These are phyloP conservation scores for Patella ulyssiponensis DNA, from an alignment of 2,888 invertebrate genomes.

Conservation along the genomic window DNA sequence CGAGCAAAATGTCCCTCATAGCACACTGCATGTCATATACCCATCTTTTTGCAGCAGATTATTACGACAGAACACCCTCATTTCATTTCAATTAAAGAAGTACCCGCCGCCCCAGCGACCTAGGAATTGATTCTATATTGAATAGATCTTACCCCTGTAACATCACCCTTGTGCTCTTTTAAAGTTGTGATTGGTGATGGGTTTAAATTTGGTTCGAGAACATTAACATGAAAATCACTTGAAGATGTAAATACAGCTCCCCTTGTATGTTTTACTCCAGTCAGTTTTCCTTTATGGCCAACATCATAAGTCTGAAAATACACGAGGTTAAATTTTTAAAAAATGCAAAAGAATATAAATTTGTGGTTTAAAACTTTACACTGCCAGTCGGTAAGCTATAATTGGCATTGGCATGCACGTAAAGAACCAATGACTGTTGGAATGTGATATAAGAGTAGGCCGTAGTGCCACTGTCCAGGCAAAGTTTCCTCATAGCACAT, in stretches of 20 bases:
- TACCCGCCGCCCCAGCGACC: not conserved
- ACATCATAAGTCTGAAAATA: conserved; percentile 61
- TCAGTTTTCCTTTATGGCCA: conserved; percentile 61
- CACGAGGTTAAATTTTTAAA: not conserved
- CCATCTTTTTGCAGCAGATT: too few species aligned
- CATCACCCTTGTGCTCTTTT: conserved; percentile 48
- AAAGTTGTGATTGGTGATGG: conserved; percentile 59
- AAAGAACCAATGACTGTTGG: too few species aligned
- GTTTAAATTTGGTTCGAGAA: conserved; percentile 59
- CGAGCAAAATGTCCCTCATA: not conserved
- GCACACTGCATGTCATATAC: too few species aligned
- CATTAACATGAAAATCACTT: conserved; percentile 58
- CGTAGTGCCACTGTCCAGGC: too few species aligned
- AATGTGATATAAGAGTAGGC: too few species aligned
- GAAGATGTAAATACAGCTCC: conserved; percentile 67
- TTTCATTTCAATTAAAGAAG: too few species aligned
- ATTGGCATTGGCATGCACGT: too few species aligned
- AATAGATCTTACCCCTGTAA: conserved; percentile 56
- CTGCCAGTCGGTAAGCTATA: too few species aligned
- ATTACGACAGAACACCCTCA: too few species aligned
- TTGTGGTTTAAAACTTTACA: too few species aligned
- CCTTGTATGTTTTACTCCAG: conserved; percentile 57
- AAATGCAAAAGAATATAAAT: not conserved
- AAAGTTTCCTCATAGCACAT: too few species aligned
- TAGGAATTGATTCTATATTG: not conserved